A percentile compares a stretch with the other conserved stretches of the same genome.
These are phyloP conservation scores for Trissolcus japonicus DNA, from an alignment of 2,888 invertebrate genomes.

Conservation along the genomic window DNA sequence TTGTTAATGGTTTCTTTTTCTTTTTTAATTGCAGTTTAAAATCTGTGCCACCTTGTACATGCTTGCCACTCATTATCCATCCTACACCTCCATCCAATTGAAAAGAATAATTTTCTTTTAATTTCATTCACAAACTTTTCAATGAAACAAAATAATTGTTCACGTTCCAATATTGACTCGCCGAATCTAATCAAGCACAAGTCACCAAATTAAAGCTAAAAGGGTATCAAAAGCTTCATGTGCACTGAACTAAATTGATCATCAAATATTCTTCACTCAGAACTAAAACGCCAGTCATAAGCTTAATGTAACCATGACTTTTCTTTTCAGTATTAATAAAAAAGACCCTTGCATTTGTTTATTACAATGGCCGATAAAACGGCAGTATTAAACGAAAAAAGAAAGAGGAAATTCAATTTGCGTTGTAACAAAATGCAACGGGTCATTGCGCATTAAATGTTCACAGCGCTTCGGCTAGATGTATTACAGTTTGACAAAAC, in stretches of 20 bases:
- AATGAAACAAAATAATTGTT: too few relatives aligned
- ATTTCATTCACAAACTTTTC: too few relatives aligned
- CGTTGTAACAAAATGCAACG: constrained; percentile 1
- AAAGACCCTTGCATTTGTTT: neutral
- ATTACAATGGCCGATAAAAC: neutral
- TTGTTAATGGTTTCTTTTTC: too few relatives aligned
- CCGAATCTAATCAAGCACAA: too few relatives aligned
- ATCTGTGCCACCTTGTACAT: too few relatives aligned
- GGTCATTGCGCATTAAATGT: constrained; percentile 7
- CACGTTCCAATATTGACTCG: too few relatives aligned
- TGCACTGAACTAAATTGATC: constrained; percentile 24
- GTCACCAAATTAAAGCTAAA: too few relatives aligned
- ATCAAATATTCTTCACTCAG: constrained; percentile 19
- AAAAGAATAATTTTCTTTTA: too few relatives aligned
- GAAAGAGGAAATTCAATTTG: neutral
- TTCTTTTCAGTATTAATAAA: neutral
- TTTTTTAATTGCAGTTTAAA: too few relatives aligned
- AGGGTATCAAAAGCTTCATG: neutral
- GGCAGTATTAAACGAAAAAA: neutral
- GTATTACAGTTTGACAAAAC: constrained; percentile 65
- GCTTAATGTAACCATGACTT: constrained; percentile 22
- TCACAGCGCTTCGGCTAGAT: constrained; percentile 45
- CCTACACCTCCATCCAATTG: too few relatives aligned
- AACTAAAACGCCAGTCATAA: constrained; percentile 26
- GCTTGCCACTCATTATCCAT: too few relatives aligned